Conservation (phyloP, 2,888 invertebrate genomes). For the Rhyacophila evoluta region DNA sequence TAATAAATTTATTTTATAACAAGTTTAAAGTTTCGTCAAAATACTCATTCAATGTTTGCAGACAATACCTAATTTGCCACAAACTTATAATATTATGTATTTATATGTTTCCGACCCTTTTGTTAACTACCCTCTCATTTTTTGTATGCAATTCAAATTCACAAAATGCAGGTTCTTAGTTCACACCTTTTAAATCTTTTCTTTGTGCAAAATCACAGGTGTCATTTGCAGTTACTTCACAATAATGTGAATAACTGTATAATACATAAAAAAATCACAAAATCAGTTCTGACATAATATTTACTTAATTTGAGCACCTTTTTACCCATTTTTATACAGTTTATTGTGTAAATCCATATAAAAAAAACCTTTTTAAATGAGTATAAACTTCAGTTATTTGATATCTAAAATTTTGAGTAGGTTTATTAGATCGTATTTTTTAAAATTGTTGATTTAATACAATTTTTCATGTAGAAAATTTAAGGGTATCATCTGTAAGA, state of each 20-base stretch:
- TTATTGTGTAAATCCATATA: no score
- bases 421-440: no score
- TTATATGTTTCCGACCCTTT: neutral
- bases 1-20: no score
- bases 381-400: no score
- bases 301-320: neutral
- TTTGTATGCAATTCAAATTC: conserved; percentile 5
- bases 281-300: neutral
- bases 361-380: no score
- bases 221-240: neutral
- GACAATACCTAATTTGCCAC: conserved; percentile 10
- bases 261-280: neutral
- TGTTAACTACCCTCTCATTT: neutral
- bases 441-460: no score
- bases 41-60: neutral
- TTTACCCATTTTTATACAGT: neutral
- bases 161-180: conserved; percentile 6
- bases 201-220: neutral
- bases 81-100: conserved; percentile 22
- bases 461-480: no score
- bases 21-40: no score
- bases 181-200: conserved; percentile 2
- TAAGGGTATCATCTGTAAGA: no score
- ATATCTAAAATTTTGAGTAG: no score
- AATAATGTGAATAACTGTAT: neutral